Evolutionary conservation across 2,888 invertebrate species (phyloP).

Genomic region (Mamestra brassicae): DNA sequence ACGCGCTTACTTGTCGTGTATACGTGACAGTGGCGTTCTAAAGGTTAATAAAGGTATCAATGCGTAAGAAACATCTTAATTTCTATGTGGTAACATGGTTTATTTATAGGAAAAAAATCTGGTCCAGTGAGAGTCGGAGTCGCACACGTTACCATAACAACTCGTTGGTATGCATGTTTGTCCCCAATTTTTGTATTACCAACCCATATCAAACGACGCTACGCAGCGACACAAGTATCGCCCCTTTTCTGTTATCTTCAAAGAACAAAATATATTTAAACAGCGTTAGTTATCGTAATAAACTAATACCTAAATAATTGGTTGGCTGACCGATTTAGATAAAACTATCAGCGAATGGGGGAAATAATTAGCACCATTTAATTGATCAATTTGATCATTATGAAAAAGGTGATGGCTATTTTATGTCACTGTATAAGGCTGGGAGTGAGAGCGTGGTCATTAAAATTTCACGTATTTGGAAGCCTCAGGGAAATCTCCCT

Average conservation of each 20-base stretch:
- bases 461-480: neutral
- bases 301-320: slow-evolving; percentile 27
- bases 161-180: neutral
- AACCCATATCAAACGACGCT: neutral
- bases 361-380: slow-evolving; percentile 22
- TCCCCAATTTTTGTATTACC: neutral
- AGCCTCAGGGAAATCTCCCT: neutral
- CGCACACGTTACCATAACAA: too few species aligned
- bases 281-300: slow-evolving; percentile 8
- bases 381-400: slow-evolving; percentile 8
- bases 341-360: slow-evolving; percentile 14
- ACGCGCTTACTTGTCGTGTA: too few species aligned
- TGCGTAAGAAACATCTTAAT: too few species aligned
- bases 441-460: neutral
- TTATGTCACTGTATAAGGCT: neutral
- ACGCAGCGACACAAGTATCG: neutral
- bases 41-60: too few species aligned
- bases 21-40: too few species aligned
- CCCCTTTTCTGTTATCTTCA: neutral
- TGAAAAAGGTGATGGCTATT: neutral
- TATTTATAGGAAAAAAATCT: too few species aligned
- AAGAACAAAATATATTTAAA: slow-evolving; percentile 1
- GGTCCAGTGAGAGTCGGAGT: too few species aligned
- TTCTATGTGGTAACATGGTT: too few species aligned
- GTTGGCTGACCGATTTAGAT: slow-evolving; percentile 48